Conservation (phyloP, 2,113 vertebrate species). For the Calypte anna region DNA sequence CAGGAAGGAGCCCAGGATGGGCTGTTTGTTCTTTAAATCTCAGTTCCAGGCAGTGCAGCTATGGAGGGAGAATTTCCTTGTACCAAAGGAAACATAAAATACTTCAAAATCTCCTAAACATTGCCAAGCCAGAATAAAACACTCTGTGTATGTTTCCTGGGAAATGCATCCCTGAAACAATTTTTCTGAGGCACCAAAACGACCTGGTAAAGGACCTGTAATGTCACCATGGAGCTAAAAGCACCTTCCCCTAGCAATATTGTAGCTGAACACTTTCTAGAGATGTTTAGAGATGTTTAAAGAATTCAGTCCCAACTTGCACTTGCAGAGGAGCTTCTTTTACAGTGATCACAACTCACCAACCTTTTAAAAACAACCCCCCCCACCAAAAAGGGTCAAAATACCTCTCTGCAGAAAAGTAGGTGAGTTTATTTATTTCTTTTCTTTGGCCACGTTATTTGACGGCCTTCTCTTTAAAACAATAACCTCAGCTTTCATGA, state of each 20-base stretch:
- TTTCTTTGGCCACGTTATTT: not conserved
- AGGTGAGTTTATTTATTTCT: not conserved
- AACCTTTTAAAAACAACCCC: not conserved
- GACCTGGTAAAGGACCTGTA: not conserved
- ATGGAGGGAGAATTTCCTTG: not conserved
- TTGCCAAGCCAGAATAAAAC: not conserved
- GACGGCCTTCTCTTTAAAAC: not conserved
- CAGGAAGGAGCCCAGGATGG: conserved; percentile 13
- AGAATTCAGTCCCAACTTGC: not conserved
- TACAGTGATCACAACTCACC: not conserved
- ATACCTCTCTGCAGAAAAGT: not conserved
- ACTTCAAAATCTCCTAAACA: not conserved
- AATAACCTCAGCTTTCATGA: not conserved
- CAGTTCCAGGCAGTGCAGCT: not conserved
- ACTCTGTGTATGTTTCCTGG: not conserved
- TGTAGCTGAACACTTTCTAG: not conserved
- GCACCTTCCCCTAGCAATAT: not conserved
- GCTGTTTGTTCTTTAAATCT: conserved; percentile 34
- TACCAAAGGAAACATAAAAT: not conserved
- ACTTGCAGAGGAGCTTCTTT: not conserved
- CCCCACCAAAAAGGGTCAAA: not conserved
- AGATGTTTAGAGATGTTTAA: not conserved
- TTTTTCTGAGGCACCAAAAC: not conserved
- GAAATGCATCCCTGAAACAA: not conserved
- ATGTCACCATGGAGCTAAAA: not conserved